Conservation (phyloP, 2,888 invertebrate genomes). For the Athripsodes cinereus region DNA sequence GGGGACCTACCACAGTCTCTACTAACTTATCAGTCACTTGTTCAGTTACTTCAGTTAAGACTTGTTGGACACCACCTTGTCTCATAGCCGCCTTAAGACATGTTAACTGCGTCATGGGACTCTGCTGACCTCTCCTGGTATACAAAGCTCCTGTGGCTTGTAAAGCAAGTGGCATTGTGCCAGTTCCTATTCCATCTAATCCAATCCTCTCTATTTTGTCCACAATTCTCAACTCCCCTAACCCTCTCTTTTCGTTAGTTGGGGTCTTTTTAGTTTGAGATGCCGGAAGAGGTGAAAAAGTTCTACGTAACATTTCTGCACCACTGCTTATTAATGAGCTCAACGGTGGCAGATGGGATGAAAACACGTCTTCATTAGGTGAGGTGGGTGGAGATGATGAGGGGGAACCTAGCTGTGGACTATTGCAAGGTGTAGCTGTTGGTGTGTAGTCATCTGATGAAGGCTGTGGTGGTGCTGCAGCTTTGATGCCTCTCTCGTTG, state of each 20-base stretch:
- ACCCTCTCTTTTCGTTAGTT: conserved; percentile 30
- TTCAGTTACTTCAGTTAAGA: conserved; percentile 37
- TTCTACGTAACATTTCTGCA: conserved; percentile 41
- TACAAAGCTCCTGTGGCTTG: conserved; percentile 55
- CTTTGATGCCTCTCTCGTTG: conserved; percentile 70
- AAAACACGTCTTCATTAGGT: conserved; percentile 45
- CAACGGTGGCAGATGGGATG: conserved; percentile 37
- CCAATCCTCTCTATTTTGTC: conserved; percentile 65
- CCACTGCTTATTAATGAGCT: conserved; percentile 50
- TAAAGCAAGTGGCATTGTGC: conserved; percentile 56
- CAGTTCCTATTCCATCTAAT: conserved; percentile 57
- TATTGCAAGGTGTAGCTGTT: conserved; percentile 84
- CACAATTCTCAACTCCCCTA: conserved; percentile 52
- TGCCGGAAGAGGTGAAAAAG: conserved; percentile 23
- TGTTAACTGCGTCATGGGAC: conserved; percentile 75
- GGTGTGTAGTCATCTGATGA: conserved; percentile 67
- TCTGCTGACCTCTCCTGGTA: conserved; percentile 58
- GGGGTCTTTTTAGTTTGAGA: conserved; percentile 7
- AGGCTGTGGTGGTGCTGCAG: conserved; percentile 59
- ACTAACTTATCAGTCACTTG: conserved; percentile 29
- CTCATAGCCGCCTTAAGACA: conserved; percentile 55
- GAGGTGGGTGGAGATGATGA: conserved; percentile 51
- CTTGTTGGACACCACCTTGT: conserved; percentile 30
- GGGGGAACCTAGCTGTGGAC: conserved; percentile 62
- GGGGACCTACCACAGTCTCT: conserved; percentile 34